Percentiles rank a stretch among this genome's conserved stretches.
Evolutionary conservation across 2,797 vertebrate species (phyloP).

Genomic region (Gastrophryne carolinensis): DNA sequence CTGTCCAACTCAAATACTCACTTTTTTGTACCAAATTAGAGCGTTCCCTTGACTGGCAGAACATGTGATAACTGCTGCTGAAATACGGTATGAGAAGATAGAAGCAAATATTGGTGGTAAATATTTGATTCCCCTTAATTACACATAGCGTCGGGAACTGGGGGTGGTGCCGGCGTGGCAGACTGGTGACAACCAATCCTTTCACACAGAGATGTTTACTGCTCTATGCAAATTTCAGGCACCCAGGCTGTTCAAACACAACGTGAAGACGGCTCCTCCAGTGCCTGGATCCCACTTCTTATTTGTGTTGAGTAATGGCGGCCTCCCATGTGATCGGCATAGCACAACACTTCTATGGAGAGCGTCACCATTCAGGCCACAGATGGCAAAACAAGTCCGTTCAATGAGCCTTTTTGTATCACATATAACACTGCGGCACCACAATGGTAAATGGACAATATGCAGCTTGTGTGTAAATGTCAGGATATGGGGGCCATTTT

Average conservation of each 20-base stretch:
- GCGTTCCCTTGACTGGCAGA: neutral
- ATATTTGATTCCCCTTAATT: slow-evolving; percentile 13
- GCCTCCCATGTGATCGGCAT: slow-evolving; percentile 12
- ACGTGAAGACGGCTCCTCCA: slow-evolving; percentile 4
- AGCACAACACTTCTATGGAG: neutral
- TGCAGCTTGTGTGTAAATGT: slow-evolving; percentile 9
- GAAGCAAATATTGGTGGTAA: neutral
- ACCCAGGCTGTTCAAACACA: neutral
- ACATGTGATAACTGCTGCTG: neutral
- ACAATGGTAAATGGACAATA: slow-evolving; percentile 15
- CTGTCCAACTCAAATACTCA: too few relatives aligned
- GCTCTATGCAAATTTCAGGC: slow-evolving; percentile 16
- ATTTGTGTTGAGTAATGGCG: neutral
- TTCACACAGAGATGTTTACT: slow-evolving; percentile 21
- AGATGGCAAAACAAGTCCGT: neutral
- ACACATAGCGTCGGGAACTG: neutral
- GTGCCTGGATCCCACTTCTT: slow-evolving; percentile 1
- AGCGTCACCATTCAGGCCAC: neutral
- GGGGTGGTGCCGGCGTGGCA: neutral
- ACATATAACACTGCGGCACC: neutral
- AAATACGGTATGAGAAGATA: neutral
- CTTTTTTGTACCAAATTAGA: neutral
- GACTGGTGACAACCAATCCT: neutral
- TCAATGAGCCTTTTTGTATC: slow-evolving; percentile 18
- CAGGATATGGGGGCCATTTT: neutral